Percentiles rank a stretch among this genome's conserved stretches.
These are phyloP conservation scores for Gambelia wislizenii DNA, from an alignment of 2,797 vertebrate genomes.

Conservation along the genomic window DNA sequence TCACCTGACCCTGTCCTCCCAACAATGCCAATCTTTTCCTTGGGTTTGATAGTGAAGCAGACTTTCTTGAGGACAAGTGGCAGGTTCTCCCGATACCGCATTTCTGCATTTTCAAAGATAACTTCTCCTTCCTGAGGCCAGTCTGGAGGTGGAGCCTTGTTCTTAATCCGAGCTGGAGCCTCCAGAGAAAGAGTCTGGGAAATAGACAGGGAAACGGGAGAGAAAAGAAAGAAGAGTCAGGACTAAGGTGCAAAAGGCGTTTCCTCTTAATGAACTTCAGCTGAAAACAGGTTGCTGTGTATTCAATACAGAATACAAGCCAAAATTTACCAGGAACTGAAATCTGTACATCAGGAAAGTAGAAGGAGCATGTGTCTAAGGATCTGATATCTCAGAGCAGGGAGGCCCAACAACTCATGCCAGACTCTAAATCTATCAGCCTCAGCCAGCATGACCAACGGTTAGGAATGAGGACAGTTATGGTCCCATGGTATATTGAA, in stretches of 20 bases:
- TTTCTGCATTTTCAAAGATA: conserved; percentile 88
- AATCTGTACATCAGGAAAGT: not conserved
- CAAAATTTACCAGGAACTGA: not conserved
- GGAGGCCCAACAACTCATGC: not conserved
- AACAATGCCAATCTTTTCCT: conserved; percentile 93
- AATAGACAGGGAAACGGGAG: not conserved
- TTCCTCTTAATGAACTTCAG: not conserved
- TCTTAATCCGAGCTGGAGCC: conserved; percentile 90
- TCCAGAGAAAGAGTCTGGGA: conserved; percentile 88
- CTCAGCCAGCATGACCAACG: not conserved
- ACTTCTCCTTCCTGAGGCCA: conserved; percentile 92
- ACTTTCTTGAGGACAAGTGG: conserved; percentile 92
- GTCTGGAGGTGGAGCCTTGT: conserved; percentile 84
- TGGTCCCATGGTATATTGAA: too few species aligned
- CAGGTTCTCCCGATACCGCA: conserved; percentile 91
- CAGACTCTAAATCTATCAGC: not conserved
- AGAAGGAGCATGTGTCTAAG: not conserved
- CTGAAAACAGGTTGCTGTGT: not conserved
- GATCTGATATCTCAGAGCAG: not conserved
- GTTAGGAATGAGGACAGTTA: too few species aligned
- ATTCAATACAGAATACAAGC: not conserved
- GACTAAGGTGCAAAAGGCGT: not conserved
- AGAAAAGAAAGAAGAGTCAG: not conserved
- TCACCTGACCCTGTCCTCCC: conserved; percentile 92
- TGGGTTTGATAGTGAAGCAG: conserved; percentile 90